Base-by-base conservation (phyloP, 2,888 invertebrate genomes). In the Heliothis peltigera region DNA sequence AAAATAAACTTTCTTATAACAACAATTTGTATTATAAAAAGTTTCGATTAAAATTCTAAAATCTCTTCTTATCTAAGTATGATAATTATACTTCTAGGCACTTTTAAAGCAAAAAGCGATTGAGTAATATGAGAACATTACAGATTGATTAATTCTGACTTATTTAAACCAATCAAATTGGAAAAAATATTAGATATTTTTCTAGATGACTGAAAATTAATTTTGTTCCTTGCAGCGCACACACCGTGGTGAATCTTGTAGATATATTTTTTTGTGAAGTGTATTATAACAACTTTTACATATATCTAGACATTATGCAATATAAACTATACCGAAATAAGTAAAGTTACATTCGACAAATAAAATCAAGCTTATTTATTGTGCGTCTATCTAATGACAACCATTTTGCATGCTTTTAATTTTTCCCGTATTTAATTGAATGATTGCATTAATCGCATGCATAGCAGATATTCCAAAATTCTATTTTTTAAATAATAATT, bases 11-110 rank as follows among this genome's bases (percentile, higher is more conserved):
- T 46, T 59, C 44, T 42, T 21, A 12, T 32, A 42, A 42, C 42
- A 70, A 66, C 32, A 47, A 51, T n/a, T 15, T 35, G 35, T 35
- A 6, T 35, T 28, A 22, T 8, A 58, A 49, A 49, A 65, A 69
- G 35, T 51, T 49, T 15, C 18, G 28, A 39, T 68, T 17, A 42
- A 8, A 10, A 22, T 51, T 19, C 4, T 46, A 46, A 22, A 19
- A 28, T 19, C 21, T 47, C 5, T 68, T n/a, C 39, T n/a, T 15
- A 42, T 4, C 5, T 22, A 47, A 10, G 7, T 19, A 35, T 35
- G 7, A 28, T 51, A 35, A 17, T 35, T 35, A 35, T 35, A 35
- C 7, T 6, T 15, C 12, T 15, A 46, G 12, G 59, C 22, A 70
- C 10, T 47, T 61, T 17, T 17, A 10, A 68, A n/a, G 43, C 17